Percentiles rank a stretch among this genome's conserved stretches.
Evolutionary conservation across 2,888 invertebrate species (phyloP).

Genomic region (Pogonocherus hispidulus): DNA sequence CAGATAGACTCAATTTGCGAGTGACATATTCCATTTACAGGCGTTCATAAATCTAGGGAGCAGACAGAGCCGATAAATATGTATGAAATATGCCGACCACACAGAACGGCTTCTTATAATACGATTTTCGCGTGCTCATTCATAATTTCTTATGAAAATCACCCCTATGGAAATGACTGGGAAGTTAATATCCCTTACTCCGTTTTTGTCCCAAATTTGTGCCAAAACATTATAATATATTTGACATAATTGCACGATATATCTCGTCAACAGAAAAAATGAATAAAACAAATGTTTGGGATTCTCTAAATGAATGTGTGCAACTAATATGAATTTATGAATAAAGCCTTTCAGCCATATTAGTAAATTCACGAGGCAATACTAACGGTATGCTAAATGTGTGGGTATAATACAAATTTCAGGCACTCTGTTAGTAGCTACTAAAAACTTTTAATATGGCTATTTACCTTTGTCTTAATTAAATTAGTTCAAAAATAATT

Average conservation of each 20-base stretch:
- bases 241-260: slow-evolving; percentile 15
- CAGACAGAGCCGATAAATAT: slow-evolving; percentile 63
- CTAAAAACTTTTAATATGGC: no score
- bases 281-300: not conserved
- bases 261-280: not conserved
- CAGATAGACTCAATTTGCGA: slow-evolving; percentile 62
- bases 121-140: slow-evolving; percentile 53
- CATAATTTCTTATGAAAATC: slow-evolving; percentile 53
- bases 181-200: slow-evolving; percentile 19
- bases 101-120: slow-evolving; percentile 55
- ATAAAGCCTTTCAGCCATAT: no score
- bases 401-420: no score
- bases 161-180: slow-evolving; percentile 36
- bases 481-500: no score
- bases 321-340: no score
- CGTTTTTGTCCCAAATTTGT: slow-evolving; percentile 15
- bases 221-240: slow-evolving; percentile 23
- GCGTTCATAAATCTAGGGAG: slow-evolving; percentile 57
- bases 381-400: no score
- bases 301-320: no score
- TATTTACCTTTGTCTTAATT: no score
- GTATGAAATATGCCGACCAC: slow-evolving; percentile 62
- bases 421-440: no score
- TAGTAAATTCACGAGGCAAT: no score
- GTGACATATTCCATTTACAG: slow-evolving; percentile 63